Percentiles rank a stretch among this genome's conserved stretches.
phyloP scores from a whole-genome alignment of 2,113 vertebrate genomes.

The Probosciger aterrimus region DNA sequence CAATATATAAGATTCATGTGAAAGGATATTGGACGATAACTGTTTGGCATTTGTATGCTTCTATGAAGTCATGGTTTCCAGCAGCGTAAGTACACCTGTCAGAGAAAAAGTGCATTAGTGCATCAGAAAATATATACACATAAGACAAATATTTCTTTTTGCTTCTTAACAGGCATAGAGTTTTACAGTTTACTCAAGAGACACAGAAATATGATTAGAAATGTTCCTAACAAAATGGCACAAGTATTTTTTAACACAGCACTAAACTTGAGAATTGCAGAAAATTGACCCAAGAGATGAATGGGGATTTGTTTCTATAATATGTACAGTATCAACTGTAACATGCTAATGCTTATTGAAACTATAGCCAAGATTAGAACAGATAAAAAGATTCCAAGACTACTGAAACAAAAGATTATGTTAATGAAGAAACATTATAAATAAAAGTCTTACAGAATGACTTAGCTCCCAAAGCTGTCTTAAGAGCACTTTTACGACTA shows the following conservation, averaged over 20 bases:
- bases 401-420: not conserved
- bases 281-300: not conserved
- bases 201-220: not conserved
- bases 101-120: not conserved
- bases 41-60: constrained; percentile 96
- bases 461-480: not conserved
- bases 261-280: not conserved
- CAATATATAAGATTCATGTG: not conserved
- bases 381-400: not conserved
- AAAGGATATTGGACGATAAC: constrained; percentile 99
- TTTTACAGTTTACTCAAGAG: not conserved
- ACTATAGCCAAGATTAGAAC: not conserved
- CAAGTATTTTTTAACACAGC: not conserved
- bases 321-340: not conserved
- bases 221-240: not conserved
- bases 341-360: not conserved
- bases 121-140: not conserved
- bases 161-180: not conserved
- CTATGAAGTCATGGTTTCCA: constrained; percentile 94
- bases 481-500: not conserved
- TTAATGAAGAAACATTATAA: not conserved
- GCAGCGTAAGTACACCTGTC: constrained; percentile 90
- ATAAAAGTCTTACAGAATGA: not conserved
- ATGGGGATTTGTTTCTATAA: not conserved
- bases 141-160: not conserved